Evolutionary conservation across 1,140 invertebrate genomes (phyloP).

Genomic region (Sarcophaga bullata): DNA sequence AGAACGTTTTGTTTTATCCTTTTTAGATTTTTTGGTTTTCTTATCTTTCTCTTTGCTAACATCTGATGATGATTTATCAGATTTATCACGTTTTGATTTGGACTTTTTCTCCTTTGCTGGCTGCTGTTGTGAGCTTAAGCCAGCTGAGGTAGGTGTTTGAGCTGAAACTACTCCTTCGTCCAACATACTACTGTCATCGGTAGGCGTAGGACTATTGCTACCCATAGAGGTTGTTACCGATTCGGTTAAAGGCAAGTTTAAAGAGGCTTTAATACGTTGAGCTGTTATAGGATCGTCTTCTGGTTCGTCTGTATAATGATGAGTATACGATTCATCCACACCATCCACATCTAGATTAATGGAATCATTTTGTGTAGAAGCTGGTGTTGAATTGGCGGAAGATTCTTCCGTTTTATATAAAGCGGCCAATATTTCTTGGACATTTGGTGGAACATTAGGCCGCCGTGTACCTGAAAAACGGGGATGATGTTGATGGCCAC

Average conservation of each 20-base stretch:
- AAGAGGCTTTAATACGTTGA: slow-evolving; percentile 44
- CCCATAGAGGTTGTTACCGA: slow-evolving; percentile 61
- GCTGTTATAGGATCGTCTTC: slow-evolving; percentile 37
- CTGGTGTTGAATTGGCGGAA: slow-evolving; percentile 36
- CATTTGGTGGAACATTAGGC: slow-evolving; percentile 61
- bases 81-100: slow-evolving; percentile 54
- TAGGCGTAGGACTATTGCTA: slow-evolving; percentile 63
- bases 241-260: slow-evolving; percentile 57
- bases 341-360: slow-evolving; percentile 30
- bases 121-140: slow-evolving; percentile 18
- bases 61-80: slow-evolving; percentile 51
- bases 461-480: slow-evolving; percentile 67
- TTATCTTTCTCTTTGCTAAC: slow-evolving; percentile 49
- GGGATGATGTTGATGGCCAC: slow-evolving; percentile 83
- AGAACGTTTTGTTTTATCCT: slow-evolving; percentile 47
- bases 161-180: slow-evolving; percentile 52
- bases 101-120: slow-evolving; percentile 49
- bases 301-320: slow-evolving; percentile 37
- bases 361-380: not conserved
- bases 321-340: not conserved
- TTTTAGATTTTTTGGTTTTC: slow-evolving; percentile 48
- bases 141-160: slow-evolving; percentile 42
- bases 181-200: slow-evolving; percentile 62
- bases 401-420: slow-evolving; percentile 61
- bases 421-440: slow-evolving; percentile 62